Evolutionary conservation across 2,888 invertebrate genomes (phyloP), one percentile per base, ranked within the genome.

Genomic region (Ganaspis brasiliensis): DNA sequence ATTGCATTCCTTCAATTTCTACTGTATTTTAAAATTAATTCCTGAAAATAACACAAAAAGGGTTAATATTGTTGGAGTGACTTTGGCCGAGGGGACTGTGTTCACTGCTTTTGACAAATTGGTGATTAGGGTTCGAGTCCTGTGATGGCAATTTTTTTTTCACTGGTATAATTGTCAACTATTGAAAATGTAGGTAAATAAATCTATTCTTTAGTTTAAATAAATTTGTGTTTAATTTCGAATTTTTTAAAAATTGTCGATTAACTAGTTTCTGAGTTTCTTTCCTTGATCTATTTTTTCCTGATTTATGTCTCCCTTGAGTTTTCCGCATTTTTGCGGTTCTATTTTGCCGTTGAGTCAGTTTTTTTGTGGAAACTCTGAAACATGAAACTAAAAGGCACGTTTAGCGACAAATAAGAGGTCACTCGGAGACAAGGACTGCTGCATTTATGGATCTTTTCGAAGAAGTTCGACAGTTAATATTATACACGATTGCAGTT

Each of bases 371-470:
- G n/a, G 12, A 63, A 37, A 37, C 61, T 37, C 37, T 14, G 21
- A 37, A 61, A 61, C 61, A 37, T 61, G 12, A 61, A 37, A 63
- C 37, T 1, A 9, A 21, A 63, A 40, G 21, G 19, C 19, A 19
- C 4, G 19, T 37, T 37, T 63, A 12, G 21, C 21, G 35, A 40
- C 19, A 63, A 63, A 19, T 63, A 63, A 63, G 37, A 63, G 40
- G 37, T 26, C n/a, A 16, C 19, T 4, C 19, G 16, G 35, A 35
- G 61, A 16, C 61, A 61, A 61, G 61, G 61, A 61, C 61, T 61
- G 35, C 19, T 61, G 61, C 61, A 61, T 61, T 61, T 61, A 61
- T 61, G 61, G 12, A 61, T 61, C 61, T 61, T 61, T 37, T 61
- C 61, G 35, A 61, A 61, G 61, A 61, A 61, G 61, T 61, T 61